phyloP scores from a whole-genome alignment of 2,888 invertebrate genomes.

The Sinelater perroti region DNA sequence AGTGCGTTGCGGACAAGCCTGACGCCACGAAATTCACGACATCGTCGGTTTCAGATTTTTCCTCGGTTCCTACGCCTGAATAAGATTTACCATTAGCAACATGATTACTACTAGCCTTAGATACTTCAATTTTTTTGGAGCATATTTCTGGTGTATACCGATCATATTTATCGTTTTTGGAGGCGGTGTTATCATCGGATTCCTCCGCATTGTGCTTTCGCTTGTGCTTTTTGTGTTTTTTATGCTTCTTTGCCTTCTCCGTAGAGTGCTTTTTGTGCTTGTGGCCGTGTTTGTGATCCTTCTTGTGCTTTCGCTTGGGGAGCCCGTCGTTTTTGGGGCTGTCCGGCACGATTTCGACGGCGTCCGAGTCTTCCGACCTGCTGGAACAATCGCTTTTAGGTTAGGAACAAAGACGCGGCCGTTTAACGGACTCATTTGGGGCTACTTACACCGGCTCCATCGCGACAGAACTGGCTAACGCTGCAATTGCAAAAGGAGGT shows the following conservation, averaged over 20 bases:
- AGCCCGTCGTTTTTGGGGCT: constrained; percentile 36
- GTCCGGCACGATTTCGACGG: constrained; percentile 33
- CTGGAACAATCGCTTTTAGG: constrained; percentile 37
- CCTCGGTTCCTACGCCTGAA: constrained; percentile 47
- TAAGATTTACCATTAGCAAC: constrained; percentile 55
- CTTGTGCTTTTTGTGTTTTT: constrained; percentile 71
- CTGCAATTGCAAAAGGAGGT: not conserved
- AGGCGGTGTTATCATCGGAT: constrained; percentile 58
- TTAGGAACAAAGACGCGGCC: constrained; percentile 14
- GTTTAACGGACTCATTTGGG: not conserved
- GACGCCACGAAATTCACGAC: constrained; percentile 63
- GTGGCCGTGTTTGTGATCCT: constrained; percentile 63
- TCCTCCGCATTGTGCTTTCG: constrained; percentile 62
- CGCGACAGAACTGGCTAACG: not conserved
- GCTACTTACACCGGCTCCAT: constrained; percentile 30
- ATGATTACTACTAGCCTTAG: constrained; percentile 49
- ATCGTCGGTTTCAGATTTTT: constrained; percentile 61
- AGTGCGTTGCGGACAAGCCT: constrained; percentile 56
- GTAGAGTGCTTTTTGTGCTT: constrained; percentile 64
- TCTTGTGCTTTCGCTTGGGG: constrained; percentile 73
- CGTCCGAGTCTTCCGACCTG: constrained; percentile 41
- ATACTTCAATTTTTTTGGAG: constrained; percentile 45
- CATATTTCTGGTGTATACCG: constrained; percentile 58
- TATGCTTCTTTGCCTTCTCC: constrained; percentile 70
- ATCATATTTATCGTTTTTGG: constrained; percentile 52